Base-by-base conservation (phyloP, 2,113 vertebrate species). In the Tangachromis dhanisi region DNA sequence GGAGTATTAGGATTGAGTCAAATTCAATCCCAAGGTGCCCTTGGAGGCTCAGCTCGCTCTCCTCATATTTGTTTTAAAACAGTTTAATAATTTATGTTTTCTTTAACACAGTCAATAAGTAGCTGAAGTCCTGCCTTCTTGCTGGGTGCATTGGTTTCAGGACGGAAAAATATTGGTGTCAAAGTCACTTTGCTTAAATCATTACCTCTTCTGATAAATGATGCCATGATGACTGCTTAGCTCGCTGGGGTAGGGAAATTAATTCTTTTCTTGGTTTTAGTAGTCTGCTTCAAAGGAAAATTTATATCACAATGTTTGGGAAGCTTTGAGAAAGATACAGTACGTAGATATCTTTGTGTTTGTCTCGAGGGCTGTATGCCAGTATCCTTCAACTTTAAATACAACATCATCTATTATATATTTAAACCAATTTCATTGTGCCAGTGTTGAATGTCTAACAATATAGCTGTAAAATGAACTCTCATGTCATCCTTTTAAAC, bases 21-120 rank as follows among this genome's bases (percentile, higher is more conserved):
- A 86, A 87, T 89, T 83, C 33, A 89, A 86, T 94, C 82, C 86
- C 89, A 94, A 90, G 91, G 92, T 93, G 85, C 83, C 92, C 88
- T 93, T 91, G 84, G 88, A 89, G 85, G 61, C 47, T 87, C 81
- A 11, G 24, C 68, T 79, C 33, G 13, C n/a, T 38, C 19, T 40
- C 85, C 78, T 68, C 24, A 53, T 35, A 51, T 83, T 82, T 61
- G 40, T 79, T 85, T 55, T 49, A 86, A 76, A 35, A 54, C 78
- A n/a, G 71, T 29, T 51, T 3, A 84, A 76, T 80, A 26, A 87
- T 59, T 49, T 5, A 51, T 76, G 35, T 87, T 89, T 85, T 83
- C 80, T 90, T 91, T 84, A 45, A 21, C 47, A 26, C 26, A 12
- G 85, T 84, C 38, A 84, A 21, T 31, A 66, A 35, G 47, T 42